A percentile compares a stretch with the other conserved stretches of the same genome.
phyloP scores from a whole-genome alignment of 2,113 vertebrate species.

The Atrichornis clamosus region DNA sequence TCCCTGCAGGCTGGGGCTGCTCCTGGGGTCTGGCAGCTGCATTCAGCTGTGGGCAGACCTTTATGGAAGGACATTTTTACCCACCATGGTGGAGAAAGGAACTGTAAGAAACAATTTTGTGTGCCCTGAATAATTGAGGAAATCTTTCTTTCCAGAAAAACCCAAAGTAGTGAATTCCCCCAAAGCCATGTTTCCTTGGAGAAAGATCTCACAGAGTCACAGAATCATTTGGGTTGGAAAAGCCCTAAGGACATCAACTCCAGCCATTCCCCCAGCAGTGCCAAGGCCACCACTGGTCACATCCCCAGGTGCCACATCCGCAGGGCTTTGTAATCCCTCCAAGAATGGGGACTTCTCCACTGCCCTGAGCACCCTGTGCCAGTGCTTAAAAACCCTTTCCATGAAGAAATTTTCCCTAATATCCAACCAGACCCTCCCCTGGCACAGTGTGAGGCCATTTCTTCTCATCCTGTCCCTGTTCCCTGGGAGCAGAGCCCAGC shows the following conservation, averaged over 20 bases:
- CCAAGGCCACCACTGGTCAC: background rate
- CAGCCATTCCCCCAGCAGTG: background rate
- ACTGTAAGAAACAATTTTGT: background rate
- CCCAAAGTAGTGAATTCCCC: background rate
- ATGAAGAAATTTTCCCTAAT: background rate
- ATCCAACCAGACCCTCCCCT: too few relatives aligned
- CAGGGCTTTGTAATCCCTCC: background rate
- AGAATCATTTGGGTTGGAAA: background rate
- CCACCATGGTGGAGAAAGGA: background rate
- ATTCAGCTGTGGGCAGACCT: background rate
- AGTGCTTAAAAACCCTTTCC: background rate
- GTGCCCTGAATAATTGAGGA: background rate
- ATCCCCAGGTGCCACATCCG: background rate
- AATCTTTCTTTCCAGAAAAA: background rate
- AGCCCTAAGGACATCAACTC: background rate
- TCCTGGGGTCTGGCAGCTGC: background rate
- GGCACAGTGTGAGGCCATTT: background rate
- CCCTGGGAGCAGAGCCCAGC: background rate
- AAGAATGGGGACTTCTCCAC: background rate
- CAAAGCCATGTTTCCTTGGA: background rate
- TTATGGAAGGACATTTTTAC: background rate
- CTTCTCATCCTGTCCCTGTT: background rate
- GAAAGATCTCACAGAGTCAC: background rate
- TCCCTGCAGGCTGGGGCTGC: background rate
- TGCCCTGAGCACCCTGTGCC: background rate